Evolutionary conservation across 1,140 invertebrate genomes (phyloP).

Genomic region (Listronotus bonariensis): DNA sequence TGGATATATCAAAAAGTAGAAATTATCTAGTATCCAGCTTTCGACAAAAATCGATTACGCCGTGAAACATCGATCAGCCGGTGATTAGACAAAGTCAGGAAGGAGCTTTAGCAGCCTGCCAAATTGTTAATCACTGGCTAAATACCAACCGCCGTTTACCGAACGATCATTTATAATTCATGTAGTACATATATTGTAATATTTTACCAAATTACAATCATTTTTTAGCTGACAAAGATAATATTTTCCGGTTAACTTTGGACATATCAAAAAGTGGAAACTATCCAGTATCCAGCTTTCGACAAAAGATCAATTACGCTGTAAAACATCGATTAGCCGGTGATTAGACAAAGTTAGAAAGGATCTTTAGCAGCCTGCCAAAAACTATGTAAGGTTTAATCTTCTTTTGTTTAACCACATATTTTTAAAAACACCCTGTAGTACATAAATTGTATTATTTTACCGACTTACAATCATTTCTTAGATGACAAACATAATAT

Average conservation of each 20-base stretch:
- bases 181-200: no score
- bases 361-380: constrained; percentile 24
- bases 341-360: constrained; percentile 37
- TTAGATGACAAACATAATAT: no score
- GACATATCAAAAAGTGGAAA: constrained; percentile 9
- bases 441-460: no score
- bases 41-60: constrained; percentile 29
- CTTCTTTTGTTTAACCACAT: no score
- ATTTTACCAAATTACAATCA: no score
- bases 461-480: no score
- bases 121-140: constrained; percentile 38
- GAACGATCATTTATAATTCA: constrained; percentile 35
- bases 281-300: constrained; percentile 28
- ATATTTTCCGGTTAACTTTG: no score
- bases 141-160: constrained; percentile 20
- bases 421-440: no score
- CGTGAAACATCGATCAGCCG: constrained; percentile 27
- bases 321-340: constrained; percentile 27
- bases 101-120: constrained; percentile 25
- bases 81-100: constrained; percentile 38
- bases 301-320: constrained; percentile 32
- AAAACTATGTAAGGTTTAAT: no score
- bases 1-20: not conserved
- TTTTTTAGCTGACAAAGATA: no score
- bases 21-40: constrained; percentile 29